These are phyloP conservation scores for Gopherus evgoodei DNA, from an alignment of 2,113 vertebrate genomes.

Conservation along the genomic window DNA sequence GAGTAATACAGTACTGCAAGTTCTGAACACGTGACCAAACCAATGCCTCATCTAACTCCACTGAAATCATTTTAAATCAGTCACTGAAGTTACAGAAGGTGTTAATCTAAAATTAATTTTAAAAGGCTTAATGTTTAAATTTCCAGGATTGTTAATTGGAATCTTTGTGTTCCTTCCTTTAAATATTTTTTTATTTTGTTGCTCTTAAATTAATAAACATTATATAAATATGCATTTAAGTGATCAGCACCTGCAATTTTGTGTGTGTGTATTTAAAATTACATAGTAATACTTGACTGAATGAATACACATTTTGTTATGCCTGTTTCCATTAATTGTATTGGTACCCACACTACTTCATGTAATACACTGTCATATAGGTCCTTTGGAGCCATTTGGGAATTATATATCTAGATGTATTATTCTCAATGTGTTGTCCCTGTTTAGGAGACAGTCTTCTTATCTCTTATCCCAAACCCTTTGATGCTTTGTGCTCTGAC, in stretches of 20 bases:
- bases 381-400: neutral
- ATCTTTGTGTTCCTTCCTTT: no score
- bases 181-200: neutral
- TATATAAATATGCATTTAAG: neutral
- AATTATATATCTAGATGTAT: neutral
- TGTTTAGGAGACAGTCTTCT: neutral
- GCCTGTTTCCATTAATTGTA: neutral
- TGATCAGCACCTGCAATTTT: neutral
- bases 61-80: neutral
- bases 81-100: neutral
- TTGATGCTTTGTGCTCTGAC: neutral
- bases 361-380: neutral
- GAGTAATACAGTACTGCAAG: rapidly evolving
- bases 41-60: rapidly evolving
- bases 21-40: rapidly evolving
- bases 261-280: neutral
- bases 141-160: neutral
- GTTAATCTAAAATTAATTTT: neutral
- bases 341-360: neutral
- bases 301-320: neutral
- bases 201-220: neutral
- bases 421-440: neutral
- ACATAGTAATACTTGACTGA: neutral
- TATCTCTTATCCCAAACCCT: neutral
- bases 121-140: neutral